phyloP scores from a whole-genome alignment of 2,888 invertebrate species.

The Lepidocyrtinus sp. region DNA sequence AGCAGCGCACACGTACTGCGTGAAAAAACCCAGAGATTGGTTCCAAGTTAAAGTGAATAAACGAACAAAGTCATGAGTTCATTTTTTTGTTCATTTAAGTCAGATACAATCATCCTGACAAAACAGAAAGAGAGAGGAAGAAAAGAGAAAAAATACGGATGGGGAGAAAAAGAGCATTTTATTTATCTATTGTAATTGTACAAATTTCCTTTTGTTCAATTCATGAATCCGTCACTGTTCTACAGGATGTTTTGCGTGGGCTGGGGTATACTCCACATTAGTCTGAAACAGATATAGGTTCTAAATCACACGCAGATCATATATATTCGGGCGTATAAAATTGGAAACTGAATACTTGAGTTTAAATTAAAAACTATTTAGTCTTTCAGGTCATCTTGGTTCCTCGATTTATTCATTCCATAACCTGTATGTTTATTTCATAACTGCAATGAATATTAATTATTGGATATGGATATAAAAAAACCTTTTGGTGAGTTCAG shows the following conservation, averaged over 20 bases:
- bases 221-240: not conserved
- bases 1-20: not conserved
- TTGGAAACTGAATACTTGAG: not conserved
- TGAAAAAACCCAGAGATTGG: constrained; percentile 1
- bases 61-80: constrained; percentile 44
- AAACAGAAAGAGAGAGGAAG: not conserved
- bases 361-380: not conserved
- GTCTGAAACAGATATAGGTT: not conserved
- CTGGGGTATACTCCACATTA: not conserved
- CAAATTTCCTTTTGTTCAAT: not conserved
- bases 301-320: no score
- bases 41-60: constrained; percentile 1
- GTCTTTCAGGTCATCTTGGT: not conserved
- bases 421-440: no score
- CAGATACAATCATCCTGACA: constrained; percentile 31
- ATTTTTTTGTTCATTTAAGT: constrained; percentile 50
- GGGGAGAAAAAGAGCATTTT: not conserved
- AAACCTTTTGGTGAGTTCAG: no score
- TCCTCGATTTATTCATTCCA: no score
- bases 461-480: no score
- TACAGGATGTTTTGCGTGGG: not conserved
- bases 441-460: no score
- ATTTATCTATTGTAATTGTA: not conserved
- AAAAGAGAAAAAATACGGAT: not conserved
- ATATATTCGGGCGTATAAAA: not conserved